Conservation (phyloP, 1,140 invertebrate species). For the Drosophila simulans region DNA sequence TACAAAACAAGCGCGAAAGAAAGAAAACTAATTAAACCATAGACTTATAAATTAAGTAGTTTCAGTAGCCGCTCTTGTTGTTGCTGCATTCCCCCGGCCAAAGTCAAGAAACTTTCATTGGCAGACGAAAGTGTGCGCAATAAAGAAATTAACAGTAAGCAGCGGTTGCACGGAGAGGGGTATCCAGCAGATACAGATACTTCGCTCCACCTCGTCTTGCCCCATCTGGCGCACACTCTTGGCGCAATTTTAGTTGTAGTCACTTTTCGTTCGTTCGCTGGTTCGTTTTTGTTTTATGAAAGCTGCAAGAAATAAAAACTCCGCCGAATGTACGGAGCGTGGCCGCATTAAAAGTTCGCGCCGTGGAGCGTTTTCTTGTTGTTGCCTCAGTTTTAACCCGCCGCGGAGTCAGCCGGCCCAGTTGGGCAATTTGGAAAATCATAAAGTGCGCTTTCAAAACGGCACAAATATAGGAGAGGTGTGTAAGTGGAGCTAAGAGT, state of each 20-base stretch:
- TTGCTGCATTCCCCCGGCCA: constrained; percentile 51
- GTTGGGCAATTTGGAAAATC: constrained; percentile 70
- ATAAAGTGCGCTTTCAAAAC: constrained; percentile 80
- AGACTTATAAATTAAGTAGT: constrained; percentile 75
- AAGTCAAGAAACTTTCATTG: constrained; percentile 75
- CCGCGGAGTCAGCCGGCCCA: constrained; percentile 34
- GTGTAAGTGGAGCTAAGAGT: constrained; percentile 7
- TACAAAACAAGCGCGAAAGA: constrained; percentile 36
- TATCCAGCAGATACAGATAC: constrained; percentile 16
- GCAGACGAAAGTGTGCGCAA: constrained; percentile 70
- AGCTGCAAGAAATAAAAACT: constrained; percentile 56
- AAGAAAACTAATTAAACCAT: constrained; percentile 71
- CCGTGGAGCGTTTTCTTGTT: constrained; percentile 47
- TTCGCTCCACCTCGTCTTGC: constrained; percentile 39
- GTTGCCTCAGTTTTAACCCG: constrained; percentile 46
- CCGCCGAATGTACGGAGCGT: constrained; percentile 49
- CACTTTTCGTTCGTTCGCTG: constrained; percentile 36
- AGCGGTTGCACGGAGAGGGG: constrained; percentile 3
- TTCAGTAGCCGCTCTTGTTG: constrained; percentile 25
- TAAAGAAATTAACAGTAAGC: constrained; percentile 76
- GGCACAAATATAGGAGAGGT: constrained; percentile 40
- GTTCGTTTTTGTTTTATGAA: constrained; percentile 54
- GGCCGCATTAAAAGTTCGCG: constrained; percentile 66
- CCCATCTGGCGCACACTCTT: constrained; percentile 33
- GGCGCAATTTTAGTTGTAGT: constrained; percentile 43